Evolutionary conservation across 2,113 vertebrate species (phyloP), one percentile per base, ranked within the genome.

Genomic region (Callocephalon fimbriatum): DNA sequence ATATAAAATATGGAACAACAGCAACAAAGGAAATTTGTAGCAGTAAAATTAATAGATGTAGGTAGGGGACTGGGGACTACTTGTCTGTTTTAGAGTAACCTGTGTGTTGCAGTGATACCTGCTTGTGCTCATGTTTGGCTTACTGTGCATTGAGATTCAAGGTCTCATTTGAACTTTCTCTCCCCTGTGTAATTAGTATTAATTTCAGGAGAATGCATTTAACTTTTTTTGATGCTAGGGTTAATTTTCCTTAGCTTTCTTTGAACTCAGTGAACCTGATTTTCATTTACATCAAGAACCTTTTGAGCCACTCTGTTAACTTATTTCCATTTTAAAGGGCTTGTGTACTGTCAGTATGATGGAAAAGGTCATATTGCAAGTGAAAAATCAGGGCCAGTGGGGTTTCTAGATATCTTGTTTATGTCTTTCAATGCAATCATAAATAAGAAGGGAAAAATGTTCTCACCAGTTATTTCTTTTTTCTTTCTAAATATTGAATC

Each of bases 321-420:
- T 81, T 89, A 72, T 63, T 88, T 94, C 44, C n/a, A 75, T 93
- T 90, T 83, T 84, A 93, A 95, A 90, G 65, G 26, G 17, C 35
- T 74, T 87, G 44, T 66, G 4, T 51, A 47, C 21, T 45, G 31
- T 56, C 65, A 53, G 12, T 62, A 22, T 40, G n/a, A 81, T 53
- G 22, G 58, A 88, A 86, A 71, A 83, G 45, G 45, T 72, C 53
- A 62, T 14, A 91, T 23, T 51, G 9, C 51, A 78, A 94, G 40
- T 51, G 15, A 78, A 86, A 92, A 96, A 72, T 78, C 73, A 93
- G 71, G 47, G 18, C 23, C n/a, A 74, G 42, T 71, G 56, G 51
- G 12, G 32, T 81, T 93, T 75, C 35, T 54, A 51, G 18, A 40
- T 44, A 59, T 85, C 47, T 86, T 67, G 22, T 75, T 81, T 44